A percentile compares a stretch with the other conserved stretches of the same genome.
Evolutionary conservation across 2,888 invertebrate genomes (phyloP).

Genomic region (Leistus spinibarbis): DNA sequence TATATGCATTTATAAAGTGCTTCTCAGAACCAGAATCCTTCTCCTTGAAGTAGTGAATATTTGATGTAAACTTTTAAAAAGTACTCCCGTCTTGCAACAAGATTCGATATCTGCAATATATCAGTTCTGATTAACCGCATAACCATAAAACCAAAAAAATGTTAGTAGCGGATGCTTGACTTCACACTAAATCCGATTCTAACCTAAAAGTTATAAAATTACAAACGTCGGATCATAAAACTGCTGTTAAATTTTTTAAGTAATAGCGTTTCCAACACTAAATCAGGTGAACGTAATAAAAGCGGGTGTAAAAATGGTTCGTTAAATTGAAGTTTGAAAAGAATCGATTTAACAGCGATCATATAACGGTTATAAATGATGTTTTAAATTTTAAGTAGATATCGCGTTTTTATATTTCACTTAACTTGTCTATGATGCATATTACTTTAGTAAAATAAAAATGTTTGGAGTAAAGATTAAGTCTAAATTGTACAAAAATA

Average conservation of each 20-base stretch:
- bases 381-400: background rate
- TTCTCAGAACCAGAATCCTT: too few species aligned
- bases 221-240: background rate
- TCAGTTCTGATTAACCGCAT: background rate
- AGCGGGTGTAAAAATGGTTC: background rate
- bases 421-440: background rate
- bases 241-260: background rate
- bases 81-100: too few species aligned
- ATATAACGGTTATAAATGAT: background rate
- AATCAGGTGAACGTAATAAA: background rate
- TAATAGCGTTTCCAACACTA: background rate
- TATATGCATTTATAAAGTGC: too few species aligned
- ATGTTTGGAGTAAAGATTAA: background rate
- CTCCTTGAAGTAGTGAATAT: too few species aligned
- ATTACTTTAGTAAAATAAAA: too few species aligned
- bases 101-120: background rate
- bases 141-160: background rate
- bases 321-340: background rate
- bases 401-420: background rate
- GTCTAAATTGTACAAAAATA: background rate
- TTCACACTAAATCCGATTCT: background rate
- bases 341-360: background rate
- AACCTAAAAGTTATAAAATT: background rate
- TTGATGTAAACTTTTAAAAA: too few species aligned
- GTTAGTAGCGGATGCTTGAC: background rate